A percentile compares a stretch with the other conserved stretches of the same genome.
phyloP scores from a whole-genome alignment of 2,113 vertebrate genomes.

The Oplegnathus fasciatus region DNA sequence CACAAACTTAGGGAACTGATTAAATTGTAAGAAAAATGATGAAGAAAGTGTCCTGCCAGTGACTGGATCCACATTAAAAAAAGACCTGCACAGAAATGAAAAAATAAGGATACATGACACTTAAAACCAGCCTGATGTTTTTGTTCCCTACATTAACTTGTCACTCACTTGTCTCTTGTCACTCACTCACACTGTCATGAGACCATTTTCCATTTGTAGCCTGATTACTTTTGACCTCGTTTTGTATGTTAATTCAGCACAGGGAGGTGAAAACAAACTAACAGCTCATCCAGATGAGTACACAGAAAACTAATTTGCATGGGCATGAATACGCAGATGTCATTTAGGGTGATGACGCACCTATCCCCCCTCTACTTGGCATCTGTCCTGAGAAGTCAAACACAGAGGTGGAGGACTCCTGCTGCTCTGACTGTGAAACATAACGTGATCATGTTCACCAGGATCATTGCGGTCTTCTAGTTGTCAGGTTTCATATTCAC shows the following conservation, averaged over 20 bases:
- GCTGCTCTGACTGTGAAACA: neutral
- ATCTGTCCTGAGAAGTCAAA: constrained; percentile 1
- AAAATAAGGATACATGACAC: neutral
- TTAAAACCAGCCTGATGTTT: neutral
- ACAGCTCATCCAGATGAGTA: constrained; percentile 35
- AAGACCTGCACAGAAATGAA: neutral
- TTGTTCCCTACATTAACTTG: constrained; percentile 21
- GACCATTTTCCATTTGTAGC: constrained; percentile 29
- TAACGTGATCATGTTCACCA: neutral
- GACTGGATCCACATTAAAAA: neutral
- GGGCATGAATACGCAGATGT: constrained; percentile 45
- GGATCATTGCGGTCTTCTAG: neutral
- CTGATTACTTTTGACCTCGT: constrained; percentile 68
- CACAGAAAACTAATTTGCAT: constrained; percentile 44
- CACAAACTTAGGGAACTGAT: neutral
- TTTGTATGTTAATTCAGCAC: constrained; percentile 53
- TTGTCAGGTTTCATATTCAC: neutral
- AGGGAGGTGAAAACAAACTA: constrained; percentile 25
- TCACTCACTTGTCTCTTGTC: constrained; percentile 41
- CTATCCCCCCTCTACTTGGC: neutral
- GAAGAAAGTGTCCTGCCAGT: neutral
- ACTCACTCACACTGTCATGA: constrained; percentile 7
- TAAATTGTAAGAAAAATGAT: no score
- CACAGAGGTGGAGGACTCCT: neutral
- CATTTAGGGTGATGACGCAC: constrained; percentile 24